Evolutionary conservation across 2,113 vertebrate species (phyloP).

Genomic region (Pogona vitticeps): DNA sequence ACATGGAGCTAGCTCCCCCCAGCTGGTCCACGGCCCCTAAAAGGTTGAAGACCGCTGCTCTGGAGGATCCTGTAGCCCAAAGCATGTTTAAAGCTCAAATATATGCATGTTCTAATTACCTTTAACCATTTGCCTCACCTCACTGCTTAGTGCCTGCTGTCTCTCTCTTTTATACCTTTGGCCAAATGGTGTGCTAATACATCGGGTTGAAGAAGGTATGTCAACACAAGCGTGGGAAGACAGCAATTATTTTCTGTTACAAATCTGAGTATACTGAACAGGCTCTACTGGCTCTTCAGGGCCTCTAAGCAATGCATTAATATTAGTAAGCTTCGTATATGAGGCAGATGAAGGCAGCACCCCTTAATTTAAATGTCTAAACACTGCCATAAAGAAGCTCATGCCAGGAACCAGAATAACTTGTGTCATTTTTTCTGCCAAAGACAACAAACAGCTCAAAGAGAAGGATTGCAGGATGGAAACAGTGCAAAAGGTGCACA

Average conservation of each 20-base stretch:
- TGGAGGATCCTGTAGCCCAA: background rate
- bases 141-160: background rate
- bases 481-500: background rate
- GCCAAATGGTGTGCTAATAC: background rate
- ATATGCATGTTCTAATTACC: background rate
- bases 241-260: background rate
- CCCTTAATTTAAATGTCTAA: background rate
- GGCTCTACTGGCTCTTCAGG: background rate
- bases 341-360: background rate
- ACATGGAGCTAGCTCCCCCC: no score
- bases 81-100: background rate
- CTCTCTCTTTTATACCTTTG: background rate
- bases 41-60: background rate
- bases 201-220: background rate
- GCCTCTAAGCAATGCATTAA: background rate
- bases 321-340: background rate
- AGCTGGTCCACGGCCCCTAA: no score
- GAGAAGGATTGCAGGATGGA: background rate
- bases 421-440: background rate
- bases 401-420: background rate
- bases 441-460: background rate
- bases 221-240: background rate
- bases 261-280: background rate
- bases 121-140: background rate
- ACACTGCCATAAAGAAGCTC: background rate